Evolutionary conservation across 2,888 invertebrate genomes (phyloP).

Genomic region (Thymelicus acteon): DNA sequence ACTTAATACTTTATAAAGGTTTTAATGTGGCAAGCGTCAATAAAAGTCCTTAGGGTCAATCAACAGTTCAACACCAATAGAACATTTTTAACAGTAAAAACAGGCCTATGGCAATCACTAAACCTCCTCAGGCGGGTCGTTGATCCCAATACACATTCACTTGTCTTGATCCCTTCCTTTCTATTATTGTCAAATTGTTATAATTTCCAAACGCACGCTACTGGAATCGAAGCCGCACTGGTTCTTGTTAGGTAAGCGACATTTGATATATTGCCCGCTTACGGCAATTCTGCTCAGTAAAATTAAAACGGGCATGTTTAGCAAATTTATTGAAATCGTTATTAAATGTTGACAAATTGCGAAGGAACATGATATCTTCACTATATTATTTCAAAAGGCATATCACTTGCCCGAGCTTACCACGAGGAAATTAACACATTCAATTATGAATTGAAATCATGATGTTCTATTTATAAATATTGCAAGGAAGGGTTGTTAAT

Average conservation of each 20-base stretch:
- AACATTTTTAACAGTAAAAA: background rate
- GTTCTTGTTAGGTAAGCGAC: constrained; percentile 13
- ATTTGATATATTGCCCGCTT: constrained; percentile 5
- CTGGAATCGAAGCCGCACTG: constrained; percentile 16
- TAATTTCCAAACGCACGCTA: constrained; percentile 9
- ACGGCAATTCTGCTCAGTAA: background rate
- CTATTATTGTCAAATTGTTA: constrained; percentile 19
- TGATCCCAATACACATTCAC: constrained; percentile 7
- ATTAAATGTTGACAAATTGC: background rate
- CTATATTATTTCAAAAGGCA: too few relatives aligned
- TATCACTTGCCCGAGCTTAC: too few relatives aligned
- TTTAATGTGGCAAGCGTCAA: too few relatives aligned
- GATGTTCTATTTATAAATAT: background rate
- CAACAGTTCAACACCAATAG: too few relatives aligned
- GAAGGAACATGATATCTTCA: too few relatives aligned
- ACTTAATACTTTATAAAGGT: too few relatives aligned
- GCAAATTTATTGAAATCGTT: background rate
- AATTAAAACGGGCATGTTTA: background rate
- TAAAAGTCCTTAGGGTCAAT: too few relatives aligned
- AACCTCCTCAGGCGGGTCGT: background rate
- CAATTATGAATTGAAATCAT: background rate
- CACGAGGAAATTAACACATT: too few relatives aligned
- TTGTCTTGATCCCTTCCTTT: constrained; percentile 1
- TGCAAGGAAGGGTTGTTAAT: too few relatives aligned
- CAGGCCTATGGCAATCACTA: background rate